These are phyloP conservation scores for Orchestes rusci DNA, from an alignment of 2,888 invertebrate species.

Conservation along the genomic window DNA sequence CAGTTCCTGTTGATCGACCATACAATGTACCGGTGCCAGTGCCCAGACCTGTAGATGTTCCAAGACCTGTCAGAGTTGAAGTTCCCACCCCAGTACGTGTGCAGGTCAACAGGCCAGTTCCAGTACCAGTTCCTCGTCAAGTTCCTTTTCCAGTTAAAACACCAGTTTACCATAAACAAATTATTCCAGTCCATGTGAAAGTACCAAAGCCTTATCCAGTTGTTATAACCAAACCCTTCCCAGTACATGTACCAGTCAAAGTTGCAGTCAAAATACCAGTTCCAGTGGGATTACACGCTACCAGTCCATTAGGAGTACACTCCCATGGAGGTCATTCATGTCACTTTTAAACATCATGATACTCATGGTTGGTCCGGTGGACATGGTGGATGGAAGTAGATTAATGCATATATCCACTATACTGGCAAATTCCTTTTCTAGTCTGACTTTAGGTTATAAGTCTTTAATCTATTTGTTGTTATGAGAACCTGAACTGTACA, in stretches of 20 bases:
- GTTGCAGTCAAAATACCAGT: slow-evolving; percentile 36
- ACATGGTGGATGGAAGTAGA: slow-evolving; percentile 8
- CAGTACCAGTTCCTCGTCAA: slow-evolving; percentile 34
- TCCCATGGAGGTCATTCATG: slow-evolving; percentile 20
- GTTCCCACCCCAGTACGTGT: slow-evolving; percentile 37
- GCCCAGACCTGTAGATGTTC: slow-evolving; percentile 35
- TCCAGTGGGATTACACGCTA: slow-evolving; percentile 31
- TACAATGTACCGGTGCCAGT: slow-evolving; percentile 35
- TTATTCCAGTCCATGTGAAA: slow-evolving; percentile 34
- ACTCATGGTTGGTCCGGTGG: neutral
- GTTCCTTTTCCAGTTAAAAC: slow-evolving; percentile 34
- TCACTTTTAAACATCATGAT: slow-evolving; percentile 11
- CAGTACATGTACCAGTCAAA: slow-evolving; percentile 34
- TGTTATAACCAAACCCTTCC: slow-evolving; percentile 34
- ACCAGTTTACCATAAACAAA: slow-evolving; percentile 36
- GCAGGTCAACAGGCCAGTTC: slow-evolving; percentile 33
- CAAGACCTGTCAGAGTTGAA: slow-evolving; percentile 35
- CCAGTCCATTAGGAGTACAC: slow-evolving; percentile 24
- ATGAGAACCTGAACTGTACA: too few species aligned
- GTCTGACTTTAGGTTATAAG: slow-evolving; percentile 19
- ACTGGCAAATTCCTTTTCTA: slow-evolving; percentile 13
- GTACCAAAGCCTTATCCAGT: slow-evolving; percentile 38
- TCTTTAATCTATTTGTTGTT: slow-evolving; percentile 6
- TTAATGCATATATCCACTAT: too few species aligned
- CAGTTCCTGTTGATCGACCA: slow-evolving; percentile 32